Evolutionary conservation across 2,888 invertebrate species (phyloP), one percentile per base, ranked within the genome.

Genomic region (Anagyrus pseudococci): DNA sequence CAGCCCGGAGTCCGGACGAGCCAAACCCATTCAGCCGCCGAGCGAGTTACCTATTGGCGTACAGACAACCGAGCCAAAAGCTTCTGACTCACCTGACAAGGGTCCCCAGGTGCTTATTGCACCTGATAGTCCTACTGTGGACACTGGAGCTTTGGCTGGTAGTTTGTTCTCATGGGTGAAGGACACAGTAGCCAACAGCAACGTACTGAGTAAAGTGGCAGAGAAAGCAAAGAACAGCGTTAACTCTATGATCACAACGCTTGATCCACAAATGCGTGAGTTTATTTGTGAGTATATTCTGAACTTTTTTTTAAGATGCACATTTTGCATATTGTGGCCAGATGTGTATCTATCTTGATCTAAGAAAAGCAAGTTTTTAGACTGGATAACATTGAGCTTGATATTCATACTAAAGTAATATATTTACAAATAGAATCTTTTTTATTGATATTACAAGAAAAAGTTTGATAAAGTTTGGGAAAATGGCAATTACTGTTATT

Each of bases 231-330:
- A 91, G 83, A 91, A 84, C 73, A 92, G 92, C 1, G 89, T 94
- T 0, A 93, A 93, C 77, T 88, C 90, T 0, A 89, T 94, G 86
- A 92, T 94, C 57, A 93, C 93, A 10, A 93, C 93, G 8, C 82
- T 94, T 23, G 94, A 94, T 79, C 94, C 94, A 17, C 93, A 94
- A 79, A 94, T 94, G 94, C 90, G 89, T 77, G 92, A 93, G 81
- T 90, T 91, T 74, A 87, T 93, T 69, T 87, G 93, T 93, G 84
- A 85, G 89, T 86, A 71, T 57, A 15, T 63, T 52, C 13, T 22
- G 17, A 44, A 26, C 20, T 4, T 26, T 26, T 26, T 20, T 46
- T 20, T n/a, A 43, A 43, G 17, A 43, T n/a, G 4, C 10, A 43
- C 4, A 43, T 43, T 43, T 43, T n/a, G 7, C n/a, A n/a, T n/a